A percentile compares a stretch with the other conserved stretches of the same genome.
These are phyloP conservation scores for Andrena bicolor DNA, from an alignment of 2,888 invertebrate genomes.

Conservation along the genomic window DNA sequence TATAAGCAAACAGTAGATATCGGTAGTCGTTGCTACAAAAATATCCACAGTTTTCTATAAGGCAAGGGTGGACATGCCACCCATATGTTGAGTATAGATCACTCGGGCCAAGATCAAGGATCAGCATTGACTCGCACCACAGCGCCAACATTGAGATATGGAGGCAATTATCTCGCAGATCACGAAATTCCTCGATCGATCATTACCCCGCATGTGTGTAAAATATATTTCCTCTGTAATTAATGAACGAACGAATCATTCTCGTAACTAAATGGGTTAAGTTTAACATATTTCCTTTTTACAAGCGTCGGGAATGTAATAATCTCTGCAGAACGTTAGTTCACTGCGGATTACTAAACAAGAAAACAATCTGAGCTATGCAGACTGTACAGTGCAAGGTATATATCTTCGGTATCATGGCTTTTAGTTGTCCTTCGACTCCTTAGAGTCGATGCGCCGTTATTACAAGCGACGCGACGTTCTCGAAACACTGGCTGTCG, in stretches of 20 bases:
- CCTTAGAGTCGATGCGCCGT: neutral
- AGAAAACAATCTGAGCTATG: no score
- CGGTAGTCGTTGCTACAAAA: neutral
- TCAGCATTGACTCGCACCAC: conserved; percentile 32
- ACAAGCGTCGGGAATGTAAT: neutral
- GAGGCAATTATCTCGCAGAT: neutral
- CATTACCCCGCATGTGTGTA: neutral
- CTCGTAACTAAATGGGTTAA: neutral
- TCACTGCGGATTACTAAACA: no score
- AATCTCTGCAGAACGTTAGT: no score
- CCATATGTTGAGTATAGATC: neutral
- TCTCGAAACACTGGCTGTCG: conserved; percentile 18
- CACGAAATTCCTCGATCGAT: neutral
- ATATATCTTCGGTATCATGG: neutral
- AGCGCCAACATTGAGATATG: neutral
- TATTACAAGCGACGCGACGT: neutral
- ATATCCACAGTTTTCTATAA: neutral
- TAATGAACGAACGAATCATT: neutral
- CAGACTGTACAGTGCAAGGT: neutral
- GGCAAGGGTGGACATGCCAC: neutral
- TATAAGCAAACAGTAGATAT: neutral
- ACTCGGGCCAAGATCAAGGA: conserved; percentile 50
- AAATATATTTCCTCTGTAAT: neutral
- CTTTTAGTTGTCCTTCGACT: neutral
- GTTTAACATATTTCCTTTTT: no score